phyloP scores from a whole-genome alignment of 1,140 invertebrate species.

The Drosophila ohnishii region DNA sequence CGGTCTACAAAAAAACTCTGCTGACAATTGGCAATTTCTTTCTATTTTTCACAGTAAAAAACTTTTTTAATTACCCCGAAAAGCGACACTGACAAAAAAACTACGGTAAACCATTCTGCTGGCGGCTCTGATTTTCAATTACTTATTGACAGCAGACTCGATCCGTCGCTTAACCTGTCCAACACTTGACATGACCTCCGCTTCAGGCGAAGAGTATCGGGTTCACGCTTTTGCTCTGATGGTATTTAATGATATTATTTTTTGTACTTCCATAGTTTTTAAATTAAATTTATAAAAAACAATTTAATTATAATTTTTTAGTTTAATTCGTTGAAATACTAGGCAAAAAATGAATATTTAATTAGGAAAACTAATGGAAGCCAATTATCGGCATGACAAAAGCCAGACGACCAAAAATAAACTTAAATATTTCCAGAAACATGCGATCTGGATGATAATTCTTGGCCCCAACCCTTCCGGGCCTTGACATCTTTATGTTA shows the following conservation, averaged over 20 bases:
- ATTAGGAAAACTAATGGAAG: conserved; percentile 12
- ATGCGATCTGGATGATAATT: conserved; percentile 29
- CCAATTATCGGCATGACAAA: conserved; percentile 52
- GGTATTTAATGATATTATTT: conserved; percentile 3
- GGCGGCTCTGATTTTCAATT: conserved; percentile 68
- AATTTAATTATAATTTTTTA: not conserved
- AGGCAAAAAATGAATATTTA: not conserved
- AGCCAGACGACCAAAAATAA: conserved; percentile 58
- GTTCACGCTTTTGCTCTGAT: conserved; percentile 47
- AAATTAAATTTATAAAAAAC: not conserved
- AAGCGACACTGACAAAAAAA: conserved; percentile 41
- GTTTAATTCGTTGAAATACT: no score
- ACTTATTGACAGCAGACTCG: conserved; percentile 67
- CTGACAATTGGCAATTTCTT: conserved; percentile 54
- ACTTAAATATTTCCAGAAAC: conserved; percentile 28
- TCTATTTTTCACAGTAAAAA: conserved; percentile 53
- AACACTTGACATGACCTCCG: conserved; percentile 55
- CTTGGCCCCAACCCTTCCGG: conserved; percentile 23
- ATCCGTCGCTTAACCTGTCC: conserved; percentile 69
- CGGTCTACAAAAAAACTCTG: conserved; percentile 47
- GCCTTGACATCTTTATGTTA: conserved; percentile 71
- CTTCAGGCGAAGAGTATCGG: conserved; percentile 8
- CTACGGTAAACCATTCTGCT: conserved; percentile 22
- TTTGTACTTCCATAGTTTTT: conserved; percentile 15
- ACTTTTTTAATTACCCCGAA: conserved; percentile 77